phyloP scores from a whole-genome alignment of 2,113 vertebrate species.

The Callospermophilus lateralis region DNA sequence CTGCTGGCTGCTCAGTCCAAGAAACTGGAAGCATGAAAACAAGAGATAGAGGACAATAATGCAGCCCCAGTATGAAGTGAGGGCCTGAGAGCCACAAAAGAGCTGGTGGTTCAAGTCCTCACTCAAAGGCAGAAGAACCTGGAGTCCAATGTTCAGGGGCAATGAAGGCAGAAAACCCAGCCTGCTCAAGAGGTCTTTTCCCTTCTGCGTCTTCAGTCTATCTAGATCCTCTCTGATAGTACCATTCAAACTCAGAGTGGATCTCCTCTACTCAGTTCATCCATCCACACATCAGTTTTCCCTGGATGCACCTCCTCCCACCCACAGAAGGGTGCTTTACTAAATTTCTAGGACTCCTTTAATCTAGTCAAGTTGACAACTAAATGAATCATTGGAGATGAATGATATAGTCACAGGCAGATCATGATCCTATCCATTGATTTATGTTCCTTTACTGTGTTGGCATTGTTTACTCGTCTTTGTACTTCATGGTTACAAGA shows the following conservation, averaged over 20 bases:
- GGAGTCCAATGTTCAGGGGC: fast-evolving
- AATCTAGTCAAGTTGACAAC: neutral
- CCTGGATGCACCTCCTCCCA: too few species aligned
- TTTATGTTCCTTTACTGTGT: neutral
- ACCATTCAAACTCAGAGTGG: too few species aligned
- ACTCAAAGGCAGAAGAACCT: neutral
- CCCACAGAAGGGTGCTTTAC: too few species aligned
- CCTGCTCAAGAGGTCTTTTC: fast-evolving
- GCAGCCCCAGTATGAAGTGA: neutral
- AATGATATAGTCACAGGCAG: neutral
- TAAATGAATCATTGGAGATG: neutral
- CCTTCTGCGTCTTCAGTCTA: neutral
- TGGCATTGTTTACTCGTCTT: neutral
- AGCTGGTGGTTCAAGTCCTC: neutral
- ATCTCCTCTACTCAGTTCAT: neutral
- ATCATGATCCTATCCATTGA: neutral
- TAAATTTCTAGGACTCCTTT: neutral
- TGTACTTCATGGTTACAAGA: neutral
- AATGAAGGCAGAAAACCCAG: neutral
- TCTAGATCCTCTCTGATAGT: too few species aligned
- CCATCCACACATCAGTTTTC: neutral
- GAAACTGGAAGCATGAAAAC: neutral
- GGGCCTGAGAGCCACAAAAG: fast-evolving
- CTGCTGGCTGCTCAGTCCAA: neutral
- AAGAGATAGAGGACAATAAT: neutral